phyloP scores from a whole-genome alignment of 2,113 vertebrate species.

The Engystomops pustulosus region DNA sequence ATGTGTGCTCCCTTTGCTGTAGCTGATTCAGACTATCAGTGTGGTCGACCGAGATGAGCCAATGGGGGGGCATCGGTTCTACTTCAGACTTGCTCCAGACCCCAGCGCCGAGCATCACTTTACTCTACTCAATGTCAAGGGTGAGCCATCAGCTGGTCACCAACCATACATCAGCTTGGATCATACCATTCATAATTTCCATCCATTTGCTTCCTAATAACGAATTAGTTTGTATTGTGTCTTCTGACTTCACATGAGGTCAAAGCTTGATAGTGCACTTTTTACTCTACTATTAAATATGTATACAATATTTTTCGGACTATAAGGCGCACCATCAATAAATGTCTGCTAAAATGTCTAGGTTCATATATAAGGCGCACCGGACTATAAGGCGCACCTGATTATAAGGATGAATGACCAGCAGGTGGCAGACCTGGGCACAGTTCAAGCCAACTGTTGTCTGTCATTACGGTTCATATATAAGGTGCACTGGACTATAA shows the following conservation, averaged over 20 bases:
- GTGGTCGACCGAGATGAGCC: conserved; percentile 95
- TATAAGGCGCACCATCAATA: no score
- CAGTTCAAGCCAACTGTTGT: no score
- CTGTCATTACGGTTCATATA: no score
- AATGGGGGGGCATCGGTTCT: conserved; percentile 90
- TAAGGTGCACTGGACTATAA: no score
- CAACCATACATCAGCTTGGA: conserved; percentile 21
- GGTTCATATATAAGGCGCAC: no score
- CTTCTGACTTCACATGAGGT: background rate
- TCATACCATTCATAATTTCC: background rate
- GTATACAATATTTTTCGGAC: no score
- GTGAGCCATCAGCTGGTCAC: conserved; percentile 72
- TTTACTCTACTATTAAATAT: background rate
- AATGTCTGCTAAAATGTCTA: no score
- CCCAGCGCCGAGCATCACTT: conserved; percentile 87
- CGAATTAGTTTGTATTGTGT: background rate
- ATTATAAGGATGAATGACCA: no score
- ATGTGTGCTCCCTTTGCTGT: conserved; percentile 47
- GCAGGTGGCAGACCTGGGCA: no score
- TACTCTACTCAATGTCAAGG: conserved; percentile 90
- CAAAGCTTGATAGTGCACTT: background rate
- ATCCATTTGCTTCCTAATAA: background rate
- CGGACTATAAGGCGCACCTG: no score
- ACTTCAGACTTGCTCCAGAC: conserved; percentile 88
- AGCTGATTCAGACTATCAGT: conserved; percentile 98